These are phyloP conservation scores for Oligia strigilis DNA, from an alignment of 2,888 invertebrate species.

Conservation along the genomic window DNA sequence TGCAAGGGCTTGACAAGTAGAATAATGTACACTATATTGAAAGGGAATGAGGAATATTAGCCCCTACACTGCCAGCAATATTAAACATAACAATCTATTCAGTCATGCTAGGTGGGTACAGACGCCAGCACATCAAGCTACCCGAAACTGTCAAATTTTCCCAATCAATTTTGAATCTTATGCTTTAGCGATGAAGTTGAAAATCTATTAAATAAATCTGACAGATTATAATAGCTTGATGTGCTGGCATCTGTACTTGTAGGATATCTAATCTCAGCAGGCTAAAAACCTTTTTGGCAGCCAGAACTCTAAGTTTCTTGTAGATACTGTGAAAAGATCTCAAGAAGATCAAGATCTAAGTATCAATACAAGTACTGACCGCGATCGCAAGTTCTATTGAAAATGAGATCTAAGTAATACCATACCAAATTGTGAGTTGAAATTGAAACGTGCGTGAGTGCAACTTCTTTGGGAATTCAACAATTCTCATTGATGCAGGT, in stretches of 20 bases:
- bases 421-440: background rate
- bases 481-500: conserved; percentile 1
- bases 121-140: too few species aligned
- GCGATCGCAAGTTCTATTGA: background rate
- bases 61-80: background rate
- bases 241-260: background rate
- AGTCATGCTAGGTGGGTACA: background rate
- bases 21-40: too few species aligned
- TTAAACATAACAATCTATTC: background rate
- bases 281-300: background rate
- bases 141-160: too few species aligned
- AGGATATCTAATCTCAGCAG: background rate
- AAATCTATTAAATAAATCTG: too few species aligned
- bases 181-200: too few species aligned
- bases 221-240: too few species aligned
- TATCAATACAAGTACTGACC: background rate
- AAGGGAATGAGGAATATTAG: too few species aligned
- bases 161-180: too few species aligned
- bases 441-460: background rate
- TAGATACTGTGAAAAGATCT: background rate
- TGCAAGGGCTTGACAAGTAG: too few species aligned
- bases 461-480: conserved; percentile 4
- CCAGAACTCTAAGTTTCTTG: background rate
- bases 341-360: background rate
- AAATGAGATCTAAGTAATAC: background rate